These are phyloP conservation scores for Xestia rhomboidea DNA, from an alignment of 2,888 invertebrate species.

Conservation along the genomic window DNA sequence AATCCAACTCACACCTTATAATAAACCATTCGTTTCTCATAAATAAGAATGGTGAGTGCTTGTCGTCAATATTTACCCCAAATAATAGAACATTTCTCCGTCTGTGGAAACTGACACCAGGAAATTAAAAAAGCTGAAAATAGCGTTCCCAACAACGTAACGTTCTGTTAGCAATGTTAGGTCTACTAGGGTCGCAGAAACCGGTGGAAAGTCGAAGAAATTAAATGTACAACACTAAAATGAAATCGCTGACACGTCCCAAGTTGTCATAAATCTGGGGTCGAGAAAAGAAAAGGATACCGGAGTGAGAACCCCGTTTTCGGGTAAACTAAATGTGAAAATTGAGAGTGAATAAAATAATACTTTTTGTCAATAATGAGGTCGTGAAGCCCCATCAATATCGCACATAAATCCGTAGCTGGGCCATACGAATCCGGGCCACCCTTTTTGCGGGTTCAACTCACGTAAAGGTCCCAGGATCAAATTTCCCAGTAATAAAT, in stretches of 20 bases:
- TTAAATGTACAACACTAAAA: constrained; percentile 3
- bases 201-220: constrained; percentile 5
- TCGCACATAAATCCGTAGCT: constrained; percentile 52
- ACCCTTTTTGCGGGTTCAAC: constrained; percentile 67
- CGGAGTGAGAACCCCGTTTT: background rate
- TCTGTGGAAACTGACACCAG: constrained; percentile 35
- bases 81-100: constrained; percentile 24
- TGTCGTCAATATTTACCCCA: constrained; percentile 20
- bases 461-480: constrained; percentile 78
- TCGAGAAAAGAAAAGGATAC: constrained; percentile 21
- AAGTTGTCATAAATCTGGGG: constrained; percentile 30
- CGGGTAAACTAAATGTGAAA: constrained; percentile 24
- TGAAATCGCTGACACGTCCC: constrained; percentile 11
- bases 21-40: background rate
- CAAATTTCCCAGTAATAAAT: constrained; percentile 79
- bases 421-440: constrained; percentile 36
- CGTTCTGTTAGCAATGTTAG: constrained; percentile 17
- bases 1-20: background rate
- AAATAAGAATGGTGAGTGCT: background rate
- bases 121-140: constrained; percentile 50
- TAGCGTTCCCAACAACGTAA: constrained; percentile 6
- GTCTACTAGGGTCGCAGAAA: background rate
- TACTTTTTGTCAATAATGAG: constrained; percentile 44
- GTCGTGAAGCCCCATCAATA: constrained; percentile 55
- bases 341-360: constrained; percentile 51